Evolutionary conservation across 2,888 invertebrate genomes (phyloP).

Genomic region (Palloptera scutellata): DNA sequence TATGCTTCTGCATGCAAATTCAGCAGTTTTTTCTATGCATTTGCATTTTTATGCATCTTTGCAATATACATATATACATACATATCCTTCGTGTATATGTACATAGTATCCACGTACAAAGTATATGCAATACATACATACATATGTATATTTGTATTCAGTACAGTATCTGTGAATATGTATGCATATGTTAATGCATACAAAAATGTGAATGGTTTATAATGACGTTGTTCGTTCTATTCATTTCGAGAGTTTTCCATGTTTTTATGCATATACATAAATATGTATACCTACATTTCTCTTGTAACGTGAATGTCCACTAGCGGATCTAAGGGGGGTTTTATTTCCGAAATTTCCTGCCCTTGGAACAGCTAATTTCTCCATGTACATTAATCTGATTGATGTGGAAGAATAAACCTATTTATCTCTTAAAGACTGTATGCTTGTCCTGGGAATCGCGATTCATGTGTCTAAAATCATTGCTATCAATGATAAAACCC

Average conservation of each 20-base stretch:
- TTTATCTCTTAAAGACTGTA: no score
- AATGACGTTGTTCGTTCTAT: conserved; percentile 18
- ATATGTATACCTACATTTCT: background rate
- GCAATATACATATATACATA: background rate
- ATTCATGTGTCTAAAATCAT: no score
- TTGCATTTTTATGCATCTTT: background rate
- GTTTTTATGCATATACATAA: background rate
- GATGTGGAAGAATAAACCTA: no score
- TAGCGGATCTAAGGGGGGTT: background rate
- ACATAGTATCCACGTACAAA: background rate
- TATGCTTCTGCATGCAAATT: background rate
- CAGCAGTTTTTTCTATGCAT: background rate
- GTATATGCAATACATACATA: no score
- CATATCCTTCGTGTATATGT: background rate
- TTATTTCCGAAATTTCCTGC: no score
- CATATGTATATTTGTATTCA: background rate
- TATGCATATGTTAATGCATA: background rate
- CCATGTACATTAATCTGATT: no score
- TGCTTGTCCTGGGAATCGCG: no score
- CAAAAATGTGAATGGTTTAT: conserved; percentile 23
- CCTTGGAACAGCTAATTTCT: no score
- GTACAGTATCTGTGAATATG: background rate
- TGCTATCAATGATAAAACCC: no score
- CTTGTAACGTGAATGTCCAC: no score
- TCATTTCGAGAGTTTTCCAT: conserved; percentile 9